Evolutionary conservation across 1,140 invertebrate species (phyloP).

Genomic region (Centruroides vittatus): DNA sequence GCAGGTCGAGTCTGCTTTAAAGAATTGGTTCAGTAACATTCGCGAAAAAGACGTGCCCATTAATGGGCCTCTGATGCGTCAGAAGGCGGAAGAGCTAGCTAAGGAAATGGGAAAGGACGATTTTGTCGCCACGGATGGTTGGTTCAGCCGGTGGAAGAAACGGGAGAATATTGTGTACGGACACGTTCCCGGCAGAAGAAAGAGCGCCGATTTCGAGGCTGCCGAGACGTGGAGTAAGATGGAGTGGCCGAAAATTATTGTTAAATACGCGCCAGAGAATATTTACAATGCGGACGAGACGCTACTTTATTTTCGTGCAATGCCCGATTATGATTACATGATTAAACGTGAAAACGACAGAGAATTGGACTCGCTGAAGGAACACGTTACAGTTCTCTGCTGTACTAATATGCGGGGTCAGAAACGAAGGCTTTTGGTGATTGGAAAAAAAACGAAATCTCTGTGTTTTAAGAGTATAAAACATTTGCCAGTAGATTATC

Average conservation of each 20-base stretch:
- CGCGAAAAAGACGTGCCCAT: not conserved
- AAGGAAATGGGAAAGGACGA: not conserved
- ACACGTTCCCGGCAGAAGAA: not conserved
- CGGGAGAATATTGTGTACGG: not conserved
- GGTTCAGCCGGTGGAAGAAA: not conserved
- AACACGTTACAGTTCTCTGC: not conserved
- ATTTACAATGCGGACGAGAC: not conserved
- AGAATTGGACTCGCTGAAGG: not conserved
- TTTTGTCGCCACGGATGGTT: not conserved
- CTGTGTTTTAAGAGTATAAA: conserved; percentile 32
- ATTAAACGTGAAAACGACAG: not conserved
- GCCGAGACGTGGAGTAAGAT: not conserved
- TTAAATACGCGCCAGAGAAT: not conserved
- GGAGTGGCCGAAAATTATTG: not conserved
- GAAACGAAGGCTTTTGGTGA: conserved; percentile 8
- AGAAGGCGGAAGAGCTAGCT: not conserved
- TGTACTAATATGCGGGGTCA: not conserved
- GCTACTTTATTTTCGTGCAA: not conserved
- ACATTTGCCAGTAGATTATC: conserved; percentile 27
- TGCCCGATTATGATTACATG: not conserved
- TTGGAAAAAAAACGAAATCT: conserved; percentile 33
- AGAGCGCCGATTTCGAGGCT: not conserved
- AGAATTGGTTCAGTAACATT: not conserved
- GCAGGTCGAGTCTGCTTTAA: not conserved
- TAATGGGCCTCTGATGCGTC: not conserved